Conservation (phyloP, 64 coral and sea anemone species). For the Porites australiensis region DNA sequence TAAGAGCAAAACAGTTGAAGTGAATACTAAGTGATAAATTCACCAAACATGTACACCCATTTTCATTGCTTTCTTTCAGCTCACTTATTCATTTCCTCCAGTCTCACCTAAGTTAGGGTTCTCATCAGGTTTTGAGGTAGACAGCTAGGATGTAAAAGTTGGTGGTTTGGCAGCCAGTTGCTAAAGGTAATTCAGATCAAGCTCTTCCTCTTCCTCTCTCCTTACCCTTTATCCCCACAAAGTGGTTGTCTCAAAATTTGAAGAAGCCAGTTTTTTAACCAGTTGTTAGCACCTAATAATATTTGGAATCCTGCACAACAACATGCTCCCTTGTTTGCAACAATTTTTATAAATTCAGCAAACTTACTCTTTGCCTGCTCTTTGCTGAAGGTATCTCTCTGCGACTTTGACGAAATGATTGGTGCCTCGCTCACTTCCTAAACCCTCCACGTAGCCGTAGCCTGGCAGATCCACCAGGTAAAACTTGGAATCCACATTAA, state of each 20-base stretch:
- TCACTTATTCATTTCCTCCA: no score
- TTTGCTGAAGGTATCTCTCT: conserved; percentile 77
- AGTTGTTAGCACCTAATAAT: no score
- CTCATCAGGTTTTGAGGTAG: no score
- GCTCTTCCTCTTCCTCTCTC: no score
- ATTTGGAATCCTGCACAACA: no score
- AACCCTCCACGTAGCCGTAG: conserved; percentile 84
- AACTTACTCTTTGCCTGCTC: conserved; percentile 81
- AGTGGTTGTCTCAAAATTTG: no score
- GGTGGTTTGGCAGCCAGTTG: no score
- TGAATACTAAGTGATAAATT: neutral
- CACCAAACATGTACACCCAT: neutral
- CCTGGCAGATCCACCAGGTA: conserved; percentile 89
- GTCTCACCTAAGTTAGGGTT: no score
- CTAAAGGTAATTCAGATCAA: no score
- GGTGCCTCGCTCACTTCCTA: conserved; percentile 40
- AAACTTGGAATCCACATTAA: conserved; percentile 79
- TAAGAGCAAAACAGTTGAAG: neutral
- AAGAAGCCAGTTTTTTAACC: no score
- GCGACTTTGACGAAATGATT: conserved; percentile 88
- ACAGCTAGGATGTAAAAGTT: no score
- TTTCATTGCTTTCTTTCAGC: neutral
- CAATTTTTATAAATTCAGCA: neutral
- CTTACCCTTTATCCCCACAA: no score
- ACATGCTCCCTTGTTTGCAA: neutral